Conservation (phyloP, 92 coral and sea anemone species). For the Galaxea fascicularis region DNA sequence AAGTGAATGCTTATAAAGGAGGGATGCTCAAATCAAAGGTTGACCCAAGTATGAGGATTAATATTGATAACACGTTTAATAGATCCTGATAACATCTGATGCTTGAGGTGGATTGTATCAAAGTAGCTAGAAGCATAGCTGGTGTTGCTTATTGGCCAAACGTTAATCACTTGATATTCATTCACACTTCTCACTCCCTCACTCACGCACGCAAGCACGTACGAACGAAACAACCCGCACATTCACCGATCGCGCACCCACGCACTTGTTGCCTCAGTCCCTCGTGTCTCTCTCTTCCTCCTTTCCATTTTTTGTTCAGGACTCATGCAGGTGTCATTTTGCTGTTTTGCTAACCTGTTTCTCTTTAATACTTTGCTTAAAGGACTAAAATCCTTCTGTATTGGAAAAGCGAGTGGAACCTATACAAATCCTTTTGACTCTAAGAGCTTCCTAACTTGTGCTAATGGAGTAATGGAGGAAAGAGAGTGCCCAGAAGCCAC, state of each 20-base stretch:
- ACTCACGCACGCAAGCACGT: too few relatives aligned
- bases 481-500: slow-evolving; percentile 69
- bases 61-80: too few relatives aligned
- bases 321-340: not conserved
- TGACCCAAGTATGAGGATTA: slow-evolving; percentile 8
- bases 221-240: too few relatives aligned
- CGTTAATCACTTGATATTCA: too few relatives aligned
- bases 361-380: not conserved
- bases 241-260: too few relatives aligned
- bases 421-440: slow-evolving; percentile 61
- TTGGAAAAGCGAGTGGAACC: slow-evolving; percentile 70
- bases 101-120: not conserved
- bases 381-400: slow-evolving; percentile 59
- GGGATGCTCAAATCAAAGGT: slow-evolving; percentile 15
- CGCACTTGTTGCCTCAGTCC: too few relatives aligned
- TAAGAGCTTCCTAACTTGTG: slow-evolving; percentile 71
- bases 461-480: slow-evolving; percentile 71
- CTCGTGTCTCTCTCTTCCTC: too few relatives aligned
- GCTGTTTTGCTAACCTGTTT: not conserved
- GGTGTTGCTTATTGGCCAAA: too few relatives aligned
- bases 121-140: not conserved
- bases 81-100: not conserved
- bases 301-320: too few relatives aligned
- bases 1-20: slow-evolving; percentile 24
- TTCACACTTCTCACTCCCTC: too few relatives aligned